Conservation (phyloP, 2,888 invertebrate genomes). For the Leucoma salicis region DNA sequence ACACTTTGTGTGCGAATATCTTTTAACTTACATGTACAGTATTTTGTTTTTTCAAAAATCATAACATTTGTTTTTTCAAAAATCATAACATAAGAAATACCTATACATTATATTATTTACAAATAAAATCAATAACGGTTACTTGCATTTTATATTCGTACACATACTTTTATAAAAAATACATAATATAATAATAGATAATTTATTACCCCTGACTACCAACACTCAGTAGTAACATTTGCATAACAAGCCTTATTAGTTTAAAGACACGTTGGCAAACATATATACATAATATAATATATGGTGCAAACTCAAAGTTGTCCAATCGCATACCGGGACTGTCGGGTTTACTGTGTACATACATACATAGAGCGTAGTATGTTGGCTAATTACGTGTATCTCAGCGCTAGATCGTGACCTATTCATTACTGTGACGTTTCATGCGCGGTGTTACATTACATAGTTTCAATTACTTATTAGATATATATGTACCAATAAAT, state of each 20-base stretch:
- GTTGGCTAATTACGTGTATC: too few relatives aligned
- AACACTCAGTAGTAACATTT: slow-evolving; percentile 6
- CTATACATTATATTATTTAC: too few relatives aligned
- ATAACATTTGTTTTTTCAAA: too few relatives aligned
- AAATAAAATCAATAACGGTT: too few relatives aligned
- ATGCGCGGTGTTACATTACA: background rate
- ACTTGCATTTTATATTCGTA: background rate
- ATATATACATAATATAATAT: slow-evolving; percentile 6
- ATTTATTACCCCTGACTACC: slow-evolving; percentile 5
- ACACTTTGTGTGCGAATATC: too few relatives aligned
- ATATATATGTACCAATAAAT: too few relatives aligned
- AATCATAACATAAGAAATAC: too few relatives aligned
- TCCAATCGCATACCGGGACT: too few relatives aligned
- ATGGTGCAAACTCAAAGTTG: background rate
- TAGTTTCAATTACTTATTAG: background rate
- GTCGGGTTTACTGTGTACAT: too few relatives aligned
- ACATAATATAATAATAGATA: slow-evolving; percentile 4
- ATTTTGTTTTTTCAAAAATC: too few relatives aligned
- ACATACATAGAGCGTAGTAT: too few relatives aligned
- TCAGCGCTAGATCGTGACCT: slow-evolving; percentile 18
- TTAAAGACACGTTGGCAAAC: slow-evolving; percentile 31
- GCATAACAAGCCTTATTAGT: slow-evolving; percentile 7
- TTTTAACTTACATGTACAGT: too few relatives aligned
- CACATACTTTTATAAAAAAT: background rate
- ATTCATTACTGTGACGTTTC: slow-evolving; percentile 5